phyloP scores from a whole-genome alignment of 2,113 vertebrate species.

The Promerops cafer region DNA sequence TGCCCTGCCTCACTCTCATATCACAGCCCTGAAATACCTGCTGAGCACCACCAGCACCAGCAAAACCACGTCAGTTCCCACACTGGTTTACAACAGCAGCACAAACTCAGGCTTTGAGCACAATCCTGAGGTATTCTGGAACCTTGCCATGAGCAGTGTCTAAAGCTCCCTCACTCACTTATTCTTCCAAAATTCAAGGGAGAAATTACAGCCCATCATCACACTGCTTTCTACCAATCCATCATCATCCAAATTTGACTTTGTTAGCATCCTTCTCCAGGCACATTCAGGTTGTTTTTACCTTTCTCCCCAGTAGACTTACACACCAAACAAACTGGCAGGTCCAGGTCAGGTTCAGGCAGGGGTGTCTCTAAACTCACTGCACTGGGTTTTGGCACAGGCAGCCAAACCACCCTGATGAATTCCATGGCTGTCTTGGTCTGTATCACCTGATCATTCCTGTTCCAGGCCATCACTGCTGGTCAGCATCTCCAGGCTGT shows the following conservation, averaged over 20 bases:
- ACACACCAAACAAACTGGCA: not conserved
- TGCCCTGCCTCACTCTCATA: not conserved
- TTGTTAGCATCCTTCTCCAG: not conserved
- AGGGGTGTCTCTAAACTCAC: not conserved
- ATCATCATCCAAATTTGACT: not conserved
- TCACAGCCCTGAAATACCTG: slow-evolving; percentile 16
- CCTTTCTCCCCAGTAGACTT: not conserved
- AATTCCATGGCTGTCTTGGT: not conserved
- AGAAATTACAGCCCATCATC: not conserved
- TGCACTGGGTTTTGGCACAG: not conserved
- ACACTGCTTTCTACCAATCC: not conserved
- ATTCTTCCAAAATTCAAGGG: not conserved
- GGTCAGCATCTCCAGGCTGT: not conserved
- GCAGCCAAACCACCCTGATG: not conserved
- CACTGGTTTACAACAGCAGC: not conserved
- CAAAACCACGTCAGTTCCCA: not conserved
- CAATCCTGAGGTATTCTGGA: not conserved
- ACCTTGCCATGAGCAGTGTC: not conserved
- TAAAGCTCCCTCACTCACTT: not conserved
- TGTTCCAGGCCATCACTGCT: not conserved
- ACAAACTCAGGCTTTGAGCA: not conserved
- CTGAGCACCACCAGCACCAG: not conserved
- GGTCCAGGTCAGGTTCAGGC: not conserved
- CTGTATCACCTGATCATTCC: not conserved
- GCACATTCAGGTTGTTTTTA: not conserved